Conservation (phyloP, 2,113 vertebrate genomes). For the Indicator maculatus region DNA sequence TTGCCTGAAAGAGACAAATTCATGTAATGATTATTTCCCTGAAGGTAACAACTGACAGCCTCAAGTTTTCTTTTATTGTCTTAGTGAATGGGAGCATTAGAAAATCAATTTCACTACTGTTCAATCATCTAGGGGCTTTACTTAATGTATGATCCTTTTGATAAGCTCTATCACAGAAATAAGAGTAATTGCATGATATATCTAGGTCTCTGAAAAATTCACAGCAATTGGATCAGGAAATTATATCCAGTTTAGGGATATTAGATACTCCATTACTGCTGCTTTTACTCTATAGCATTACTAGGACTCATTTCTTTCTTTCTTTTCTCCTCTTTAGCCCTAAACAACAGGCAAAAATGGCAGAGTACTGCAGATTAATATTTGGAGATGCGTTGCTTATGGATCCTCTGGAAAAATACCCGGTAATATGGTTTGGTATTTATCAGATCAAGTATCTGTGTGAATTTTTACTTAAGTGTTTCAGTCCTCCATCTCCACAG, state of each 20-base stretch:
- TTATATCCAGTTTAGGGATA: background rate
- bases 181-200: background rate
- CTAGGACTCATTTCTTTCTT: background rate
- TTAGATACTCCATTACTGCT: background rate
- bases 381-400: constrained; percentile 96
- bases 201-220: background rate
- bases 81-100: background rate
- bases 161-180: background rate
- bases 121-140: background rate
- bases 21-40: background rate
- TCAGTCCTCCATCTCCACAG: background rate
- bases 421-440: constrained; percentile 78
- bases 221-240: background rate
- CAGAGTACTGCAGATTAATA: constrained; percentile 96
- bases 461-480: background rate
- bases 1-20: background rate
- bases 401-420: constrained; percentile 94
- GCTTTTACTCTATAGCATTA: background rate
- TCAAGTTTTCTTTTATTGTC: background rate
- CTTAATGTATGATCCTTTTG: background rate
- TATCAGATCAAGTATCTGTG: background rate
- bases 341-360: constrained; percentile 99
- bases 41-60: background rate
- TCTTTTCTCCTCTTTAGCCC: constrained; percentile 77
- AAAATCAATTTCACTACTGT: background rate